phyloP scores from a whole-genome alignment of 2,113 vertebrate genomes.

The Uria lomvia region DNA sequence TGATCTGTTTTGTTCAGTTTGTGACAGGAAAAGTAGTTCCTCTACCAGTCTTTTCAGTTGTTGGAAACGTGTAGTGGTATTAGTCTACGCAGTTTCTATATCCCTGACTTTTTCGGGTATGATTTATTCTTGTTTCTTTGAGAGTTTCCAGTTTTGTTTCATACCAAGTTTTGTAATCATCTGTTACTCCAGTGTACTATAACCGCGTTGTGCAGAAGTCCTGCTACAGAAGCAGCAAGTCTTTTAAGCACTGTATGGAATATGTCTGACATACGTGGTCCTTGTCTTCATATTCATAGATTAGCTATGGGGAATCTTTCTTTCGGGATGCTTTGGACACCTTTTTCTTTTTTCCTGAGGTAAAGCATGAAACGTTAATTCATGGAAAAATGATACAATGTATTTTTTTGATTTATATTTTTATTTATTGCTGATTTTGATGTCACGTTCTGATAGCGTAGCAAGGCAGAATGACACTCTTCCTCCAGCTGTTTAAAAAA shows the following conservation, averaged over 20 bases:
- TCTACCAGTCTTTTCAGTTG: slow-evolving; percentile 29
- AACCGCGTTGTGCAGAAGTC: not conserved
- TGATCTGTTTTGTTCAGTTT: slow-evolving; percentile 40
- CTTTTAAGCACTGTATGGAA: not conserved
- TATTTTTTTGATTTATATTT: slow-evolving; percentile 32
- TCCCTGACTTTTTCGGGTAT: not conserved
- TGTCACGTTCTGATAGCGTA: not conserved
- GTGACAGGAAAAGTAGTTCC: slow-evolving; percentile 5
- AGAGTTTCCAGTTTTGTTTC: slow-evolving; percentile 27
- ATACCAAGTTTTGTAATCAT: not conserved
- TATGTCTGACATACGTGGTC: not conserved
- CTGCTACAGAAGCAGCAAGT: not conserved
- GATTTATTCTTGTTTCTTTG: slow-evolving; percentile 38
- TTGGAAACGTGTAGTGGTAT: not conserved
- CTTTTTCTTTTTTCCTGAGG: not conserved
- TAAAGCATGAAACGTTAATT: not conserved
- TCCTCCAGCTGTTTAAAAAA: not conserved
- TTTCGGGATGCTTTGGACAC: slow-evolving; percentile 24
- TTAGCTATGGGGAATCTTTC: not conserved
- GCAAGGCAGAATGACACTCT: not conserved
- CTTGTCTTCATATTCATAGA: slow-evolving; percentile 30
- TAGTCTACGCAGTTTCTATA: not conserved
- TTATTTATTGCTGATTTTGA: slow-evolving; percentile 43
- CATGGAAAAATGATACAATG: not conserved
- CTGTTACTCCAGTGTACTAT: not conserved